These are phyloP conservation scores for Hepsetus odoe DNA, from an alignment of 2,113 vertebrate genomes.

Conservation along the genomic window DNA sequence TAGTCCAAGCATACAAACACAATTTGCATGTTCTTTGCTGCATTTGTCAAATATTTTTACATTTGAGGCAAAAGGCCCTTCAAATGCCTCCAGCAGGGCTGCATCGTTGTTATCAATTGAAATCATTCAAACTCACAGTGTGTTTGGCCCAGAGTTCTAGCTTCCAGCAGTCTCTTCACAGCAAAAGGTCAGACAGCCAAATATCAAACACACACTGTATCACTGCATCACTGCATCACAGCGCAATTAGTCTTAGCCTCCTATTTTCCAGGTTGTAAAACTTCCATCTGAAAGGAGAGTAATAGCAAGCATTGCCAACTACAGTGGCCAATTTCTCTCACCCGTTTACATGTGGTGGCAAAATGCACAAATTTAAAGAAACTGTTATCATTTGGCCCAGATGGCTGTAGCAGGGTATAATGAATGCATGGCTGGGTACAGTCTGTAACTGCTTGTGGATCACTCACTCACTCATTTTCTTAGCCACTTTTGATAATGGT, in stretches of 20 bases:
- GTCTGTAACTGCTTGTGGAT: not conserved
- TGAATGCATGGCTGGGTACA: not conserved
- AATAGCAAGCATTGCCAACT: slow-evolving; percentile 18
- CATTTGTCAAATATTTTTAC: not conserved
- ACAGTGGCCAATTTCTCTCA: slow-evolving; percentile 7
- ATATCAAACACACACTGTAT: slow-evolving; percentile 32
- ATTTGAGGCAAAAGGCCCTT: not conserved
- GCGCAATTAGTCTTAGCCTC: slow-evolving; percentile 50
- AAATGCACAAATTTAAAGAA: slow-evolving; percentile 18
- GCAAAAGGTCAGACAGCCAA: slow-evolving; percentile 56
- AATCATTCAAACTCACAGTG: slow-evolving; percentile 18
- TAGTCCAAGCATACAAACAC: too few relatives aligned
- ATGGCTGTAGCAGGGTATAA: not conserved
- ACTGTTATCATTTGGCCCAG: slow-evolving; percentile 15
- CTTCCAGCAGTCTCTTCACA: slow-evolving; percentile 11
- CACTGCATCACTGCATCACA: slow-evolving; percentile 20
- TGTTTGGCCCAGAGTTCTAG: not conserved
- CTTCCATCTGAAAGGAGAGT: slow-evolving; percentile 35
- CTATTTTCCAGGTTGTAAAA: slow-evolving; percentile 48
- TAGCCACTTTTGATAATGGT: not conserved
- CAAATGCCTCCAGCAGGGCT: not conserved
- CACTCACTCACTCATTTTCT: too few relatives aligned
- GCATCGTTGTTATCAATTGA: slow-evolving; percentile 13
- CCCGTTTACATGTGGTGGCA: not conserved
- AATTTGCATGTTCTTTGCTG: not conserved